These are phyloP conservation scores for Apeira syringaria DNA, from an alignment of 2,888 invertebrate genomes.

Conservation along the genomic window DNA sequence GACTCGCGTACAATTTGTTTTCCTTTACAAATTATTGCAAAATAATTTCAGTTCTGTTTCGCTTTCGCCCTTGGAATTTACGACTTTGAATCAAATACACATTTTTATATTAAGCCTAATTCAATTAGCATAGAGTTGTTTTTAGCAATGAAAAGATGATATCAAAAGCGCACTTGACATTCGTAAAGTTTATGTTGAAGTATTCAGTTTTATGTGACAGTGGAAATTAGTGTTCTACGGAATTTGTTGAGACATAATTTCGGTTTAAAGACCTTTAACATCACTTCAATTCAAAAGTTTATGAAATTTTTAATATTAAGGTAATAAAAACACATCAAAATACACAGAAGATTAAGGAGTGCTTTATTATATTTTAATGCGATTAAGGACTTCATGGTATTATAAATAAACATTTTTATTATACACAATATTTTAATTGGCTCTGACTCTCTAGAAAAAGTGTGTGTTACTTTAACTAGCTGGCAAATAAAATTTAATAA, in stretches of 20 bases:
- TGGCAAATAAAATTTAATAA: too few species aligned
- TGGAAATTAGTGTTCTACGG: conserved; percentile 39
- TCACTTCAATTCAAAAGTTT: too few species aligned
- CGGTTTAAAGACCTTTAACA: conserved; percentile 4
- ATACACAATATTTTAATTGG: too few species aligned
- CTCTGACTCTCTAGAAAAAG: too few species aligned
- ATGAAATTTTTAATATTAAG: too few species aligned
- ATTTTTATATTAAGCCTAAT: conserved; percentile 17
- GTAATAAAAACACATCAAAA: too few species aligned
- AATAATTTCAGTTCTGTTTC: conserved; percentile 26
- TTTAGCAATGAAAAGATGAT: conserved; percentile 5
- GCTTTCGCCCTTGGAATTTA: conserved; percentile 26
- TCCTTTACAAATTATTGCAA: conserved; percentile 20
- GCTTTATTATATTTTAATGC: too few species aligned
- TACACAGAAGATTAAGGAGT: too few species aligned
- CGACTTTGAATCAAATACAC: conserved; percentile 20
- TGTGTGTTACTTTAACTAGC: too few species aligned
- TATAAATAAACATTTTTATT: too few species aligned
- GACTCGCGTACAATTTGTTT: conserved; percentile 22
- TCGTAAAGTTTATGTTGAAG: conserved; percentile 46
- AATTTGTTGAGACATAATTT: conserved; percentile 26
- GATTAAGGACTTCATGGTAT: too few species aligned
- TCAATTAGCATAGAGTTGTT: conserved; percentile 7
- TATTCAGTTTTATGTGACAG: conserved; percentile 44
- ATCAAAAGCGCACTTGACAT: conserved; percentile 31